Base-by-base conservation (phyloP, 2,113 vertebrate species). In the Emydura subglobosa region DNA sequence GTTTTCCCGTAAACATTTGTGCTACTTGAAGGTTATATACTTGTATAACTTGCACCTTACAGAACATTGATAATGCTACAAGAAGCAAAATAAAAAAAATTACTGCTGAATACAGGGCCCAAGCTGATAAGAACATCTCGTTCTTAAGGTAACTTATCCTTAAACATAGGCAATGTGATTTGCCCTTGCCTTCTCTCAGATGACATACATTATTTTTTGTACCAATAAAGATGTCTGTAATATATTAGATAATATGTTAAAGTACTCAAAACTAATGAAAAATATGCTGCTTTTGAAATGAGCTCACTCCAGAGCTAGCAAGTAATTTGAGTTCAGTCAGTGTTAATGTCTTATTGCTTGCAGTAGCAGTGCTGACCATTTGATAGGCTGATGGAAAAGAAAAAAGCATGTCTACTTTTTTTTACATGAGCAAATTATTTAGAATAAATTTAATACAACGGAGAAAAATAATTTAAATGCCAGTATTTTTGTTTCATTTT, bases 401-500 rank as follows among this genome's bases (percentile, higher is more conserved):
- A 39, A 39, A 0, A 2, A 87, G 50, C 7, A 68, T 94, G 80
- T 86, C 3, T 0, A 51, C 59, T 79, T 86, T 93, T 91, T 85
- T 76, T 61, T 57, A 49, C 47, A 39, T 1, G 4, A 95, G 50
- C 1, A 2, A 92, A 86, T n/a, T 85, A 85, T 93, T 91, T 89
- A 79, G 85, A 92, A 39, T 29, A 49, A 59, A 24, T 61, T 39
- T 29, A 55, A 74, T 85, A 44, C 19, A 12, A 95, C 89, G 89
- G 74, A 27, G 61, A 88, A 88, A 50, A 72, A 3, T 54, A 61
- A 91, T 86, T 92, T 91, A 91, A 93, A 83, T 83, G 54, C 0
- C 0, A 68, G 47, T 83, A 55, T 65, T 96, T 96, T 91, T 91
- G 21, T 13, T 91, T 83, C 31, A 42, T 29, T 96, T 96, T 84